phyloP scores from a whole-genome alignment of 2,888 invertebrate genomes.

The Lithophane semibrunnea region DNA sequence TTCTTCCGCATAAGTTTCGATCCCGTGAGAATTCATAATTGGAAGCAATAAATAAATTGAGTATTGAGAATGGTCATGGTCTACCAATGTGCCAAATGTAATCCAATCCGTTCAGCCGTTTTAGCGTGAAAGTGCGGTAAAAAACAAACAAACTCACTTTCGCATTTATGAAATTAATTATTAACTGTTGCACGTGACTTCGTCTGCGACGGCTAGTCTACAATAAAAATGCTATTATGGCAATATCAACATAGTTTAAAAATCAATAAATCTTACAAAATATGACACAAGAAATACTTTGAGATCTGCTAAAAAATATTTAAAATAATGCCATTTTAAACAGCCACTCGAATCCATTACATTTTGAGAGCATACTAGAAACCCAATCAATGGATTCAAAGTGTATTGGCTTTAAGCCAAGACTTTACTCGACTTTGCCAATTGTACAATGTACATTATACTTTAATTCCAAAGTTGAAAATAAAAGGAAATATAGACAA shows the following conservation, averaged over 20 bases:
- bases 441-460: slow-evolving; percentile 4
- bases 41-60: too few species aligned
- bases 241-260: background rate
- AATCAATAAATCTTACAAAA: background rate
- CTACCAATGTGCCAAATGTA: too few species aligned
- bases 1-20: too few species aligned
- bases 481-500: background rate
- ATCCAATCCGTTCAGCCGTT: too few species aligned
- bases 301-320: too few species aligned
- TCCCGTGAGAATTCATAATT: too few species aligned
- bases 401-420: slow-evolving; percentile 24
- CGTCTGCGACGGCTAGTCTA: background rate
- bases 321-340: background rate
- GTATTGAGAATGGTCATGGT: too few species aligned
- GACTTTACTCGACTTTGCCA: background rate
- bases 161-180: too few species aligned
- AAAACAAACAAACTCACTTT: too few species aligned
- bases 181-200: too few species aligned
- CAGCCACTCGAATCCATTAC: background rate
- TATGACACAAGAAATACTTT: background rate
- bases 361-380: background rate
- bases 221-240: background rate
- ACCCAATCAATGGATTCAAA: slow-evolving; percentile 1
- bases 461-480: slow-evolving; percentile 1
- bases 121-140: too few species aligned